Evolutionary conservation across 2,113 vertebrate genomes (phyloP), one percentile per base, ranked within the genome.

Genomic region (Ctenomys sociabilis): DNA sequence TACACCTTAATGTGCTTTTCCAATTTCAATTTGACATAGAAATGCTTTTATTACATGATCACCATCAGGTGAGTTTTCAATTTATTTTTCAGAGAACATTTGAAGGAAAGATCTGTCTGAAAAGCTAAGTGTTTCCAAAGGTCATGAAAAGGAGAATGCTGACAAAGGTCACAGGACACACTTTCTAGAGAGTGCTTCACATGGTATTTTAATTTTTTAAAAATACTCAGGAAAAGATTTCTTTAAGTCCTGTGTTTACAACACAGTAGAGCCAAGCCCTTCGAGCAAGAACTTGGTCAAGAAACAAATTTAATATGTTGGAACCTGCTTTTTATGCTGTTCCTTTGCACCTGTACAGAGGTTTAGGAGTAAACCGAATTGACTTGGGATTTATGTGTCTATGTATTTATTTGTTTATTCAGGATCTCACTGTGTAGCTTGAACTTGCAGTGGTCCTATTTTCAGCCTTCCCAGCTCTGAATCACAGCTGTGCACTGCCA

Each of bases 41-140:
- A 64, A 24, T 13, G 2, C 64, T 37, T 94, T 92, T 84, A 95
- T 86, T 90, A 80, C 81, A 22, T 83, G 32, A 94, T 94, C 73
- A 68, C 37, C 7, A 81, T 87, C 61, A 94, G 35, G 35, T 85
- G 85, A 92, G 92, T 49, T 78, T 96, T 90, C 35, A 24, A 84
- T 84, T 87, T 96, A 80, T 61, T 94, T 92, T 92, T 52, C 52
- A 82, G 26, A 89, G 52, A 93, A 63, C 32, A 63, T 24, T 78
- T 80, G 28, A 81, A 84, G 30, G 77, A 86, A 86, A 83, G n/a
- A 63, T 66, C 59, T 54, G 12, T 61, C 24, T 81, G 57, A 81
- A 87, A 94, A 97, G 13, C 40, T 88, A 68, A 95, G 94, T 94
- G 10, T 54, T 94, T 94, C 87, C 81, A 95, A 95, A 92, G 85